Percentiles rank a stretch among this genome's conserved stretches.
Conservation (phyloP, 2,113 vertebrate genomes). For the Oenanthe oenanthe region DNA sequence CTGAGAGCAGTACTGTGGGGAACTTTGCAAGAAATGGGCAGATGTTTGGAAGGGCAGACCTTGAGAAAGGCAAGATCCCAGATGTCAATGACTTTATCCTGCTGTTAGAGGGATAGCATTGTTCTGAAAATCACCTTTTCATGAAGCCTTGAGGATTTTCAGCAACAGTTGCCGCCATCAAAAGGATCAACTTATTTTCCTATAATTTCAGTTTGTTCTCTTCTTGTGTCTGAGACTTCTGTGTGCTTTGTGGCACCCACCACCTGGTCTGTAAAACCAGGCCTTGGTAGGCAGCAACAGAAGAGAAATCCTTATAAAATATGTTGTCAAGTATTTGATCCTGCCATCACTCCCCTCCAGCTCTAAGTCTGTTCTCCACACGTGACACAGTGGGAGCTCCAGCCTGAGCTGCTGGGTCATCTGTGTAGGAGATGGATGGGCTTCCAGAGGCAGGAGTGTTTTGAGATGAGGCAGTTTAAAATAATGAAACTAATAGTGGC, state of each 20-base stretch:
- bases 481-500: neutral
- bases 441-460: neutral
- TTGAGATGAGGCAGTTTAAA: neutral
- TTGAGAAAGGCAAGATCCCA: neutral
- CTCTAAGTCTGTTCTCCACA: neutral
- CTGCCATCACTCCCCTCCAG: rapidly evolving
- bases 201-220: neutral
- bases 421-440: neutral
- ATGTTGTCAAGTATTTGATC: neutral
- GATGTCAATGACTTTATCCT: neutral
- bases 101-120: neutral
- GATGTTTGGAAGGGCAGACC: neutral
- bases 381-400: neutral
- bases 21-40: neutral
- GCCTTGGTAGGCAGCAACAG: neutral
- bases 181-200: neutral
- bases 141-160: neutral
- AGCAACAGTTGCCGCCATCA: neutral
- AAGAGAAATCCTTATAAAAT: neutral
- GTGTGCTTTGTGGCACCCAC: neutral
- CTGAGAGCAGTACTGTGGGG: neutral
- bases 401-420: neutral
- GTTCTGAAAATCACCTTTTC: neutral
- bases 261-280: neutral
- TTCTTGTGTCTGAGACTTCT: neutral